These are phyloP conservation scores for Sebastiscus albofasciatus DNA, from an alignment of 2,797 vertebrate genomes.

Conservation along the genomic window DNA sequence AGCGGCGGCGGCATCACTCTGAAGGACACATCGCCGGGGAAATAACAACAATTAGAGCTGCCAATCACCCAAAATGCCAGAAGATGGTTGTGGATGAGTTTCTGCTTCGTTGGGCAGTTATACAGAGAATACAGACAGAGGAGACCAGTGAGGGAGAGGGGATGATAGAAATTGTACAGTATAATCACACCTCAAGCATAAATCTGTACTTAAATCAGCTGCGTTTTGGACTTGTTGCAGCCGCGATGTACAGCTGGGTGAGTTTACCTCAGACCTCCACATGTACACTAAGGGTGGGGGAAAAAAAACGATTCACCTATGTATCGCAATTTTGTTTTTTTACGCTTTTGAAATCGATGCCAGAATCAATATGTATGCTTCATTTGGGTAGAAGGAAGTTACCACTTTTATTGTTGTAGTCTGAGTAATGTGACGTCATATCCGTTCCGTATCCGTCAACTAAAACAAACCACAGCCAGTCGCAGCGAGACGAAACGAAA, in stretches of 20 bases:
- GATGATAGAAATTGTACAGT: slow-evolving; percentile 7
- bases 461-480: too few species aligned
- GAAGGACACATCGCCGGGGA: slow-evolving; percentile 57
- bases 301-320: too few species aligned
- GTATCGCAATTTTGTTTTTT: too few species aligned
- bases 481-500: too few species aligned
- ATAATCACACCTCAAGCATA: slow-evolving; percentile 26
- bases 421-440: too few species aligned
- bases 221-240: background rate
- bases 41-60: slow-evolving; percentile 77
- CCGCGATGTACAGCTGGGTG: background rate
- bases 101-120: slow-evolving; percentile 22
- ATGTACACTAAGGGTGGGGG: background rate
- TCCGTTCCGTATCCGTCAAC: too few species aligned
- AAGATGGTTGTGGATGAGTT: slow-evolving; percentile 51
- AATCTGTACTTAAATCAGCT: slow-evolving; percentile 8
- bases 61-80: slow-evolving; percentile 71
- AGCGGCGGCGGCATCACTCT: slow-evolving; percentile 3
- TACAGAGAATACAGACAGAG: slow-evolving; percentile 8
- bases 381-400: too few species aligned
- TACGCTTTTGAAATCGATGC: rapidly evolving
- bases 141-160: slow-evolving; percentile 9
- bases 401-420: too few species aligned
- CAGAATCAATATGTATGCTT: too few species aligned
- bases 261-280: background rate